Conservation (phyloP, 2,888 invertebrate genomes). For the Ethmia dodecea region DNA sequence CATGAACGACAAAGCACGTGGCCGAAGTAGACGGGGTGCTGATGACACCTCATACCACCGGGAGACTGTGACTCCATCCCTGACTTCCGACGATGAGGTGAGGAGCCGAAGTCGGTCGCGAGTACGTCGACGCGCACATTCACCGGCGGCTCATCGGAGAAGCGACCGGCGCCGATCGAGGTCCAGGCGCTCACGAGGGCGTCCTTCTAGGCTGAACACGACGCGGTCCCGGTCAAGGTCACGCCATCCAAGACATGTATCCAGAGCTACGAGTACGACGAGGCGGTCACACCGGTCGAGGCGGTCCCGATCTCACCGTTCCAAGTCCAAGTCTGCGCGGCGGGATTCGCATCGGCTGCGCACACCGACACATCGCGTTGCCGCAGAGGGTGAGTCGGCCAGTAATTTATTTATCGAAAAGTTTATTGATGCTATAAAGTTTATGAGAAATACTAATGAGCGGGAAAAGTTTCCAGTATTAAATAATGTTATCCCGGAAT, state of each 20-base stretch:
- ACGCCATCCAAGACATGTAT: too few species aligned
- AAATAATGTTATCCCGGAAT: conserved; percentile 2
- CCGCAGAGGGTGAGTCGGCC: background rate
- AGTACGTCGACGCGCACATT: background rate
- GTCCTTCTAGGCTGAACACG: too few species aligned
- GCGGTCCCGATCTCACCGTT: background rate
- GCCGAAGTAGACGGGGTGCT: too few species aligned
- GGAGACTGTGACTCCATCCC: too few species aligned
- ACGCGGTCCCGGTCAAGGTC: too few species aligned
- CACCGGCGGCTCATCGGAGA: background rate
- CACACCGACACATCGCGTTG: background rate
- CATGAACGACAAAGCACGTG: too few species aligned
- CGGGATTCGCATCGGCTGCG: background rate
- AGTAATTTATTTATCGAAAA: background rate
- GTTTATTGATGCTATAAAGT: background rate
- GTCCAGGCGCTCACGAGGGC: too few species aligned
- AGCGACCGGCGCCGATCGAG: background rate
- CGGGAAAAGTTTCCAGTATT: background rate
- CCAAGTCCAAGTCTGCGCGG: background rate
- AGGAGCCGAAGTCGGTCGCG: background rate
- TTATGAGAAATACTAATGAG: background rate
- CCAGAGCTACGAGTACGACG: too few species aligned
- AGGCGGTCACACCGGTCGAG: too few species aligned
- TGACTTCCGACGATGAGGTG: too few species aligned
- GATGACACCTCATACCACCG: too few species aligned